These are phyloP conservation scores for Lacerta bilineata DNA, from an alignment of 2,797 vertebrate genomes.

Conservation along the genomic window DNA sequence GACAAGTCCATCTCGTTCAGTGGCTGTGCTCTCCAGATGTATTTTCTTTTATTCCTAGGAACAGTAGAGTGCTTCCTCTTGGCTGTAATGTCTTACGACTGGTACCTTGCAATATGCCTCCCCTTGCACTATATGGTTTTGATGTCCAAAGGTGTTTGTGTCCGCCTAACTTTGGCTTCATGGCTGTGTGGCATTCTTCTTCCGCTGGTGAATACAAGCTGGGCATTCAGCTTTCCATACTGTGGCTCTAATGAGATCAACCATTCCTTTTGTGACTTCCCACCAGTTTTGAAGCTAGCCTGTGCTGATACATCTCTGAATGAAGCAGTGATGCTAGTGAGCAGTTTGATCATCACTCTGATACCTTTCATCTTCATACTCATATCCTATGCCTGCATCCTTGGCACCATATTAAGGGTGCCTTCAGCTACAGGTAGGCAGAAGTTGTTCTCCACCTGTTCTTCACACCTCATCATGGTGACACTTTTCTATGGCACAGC, in stretches of 20 bases:
- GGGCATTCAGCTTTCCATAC: constrained; percentile 48
- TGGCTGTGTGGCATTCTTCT: constrained; percentile 58
- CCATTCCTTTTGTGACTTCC: constrained; percentile 65
- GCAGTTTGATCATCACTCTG: constrained; percentile 55
- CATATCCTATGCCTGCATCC: constrained; percentile 64
- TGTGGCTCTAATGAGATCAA: constrained; percentile 35
- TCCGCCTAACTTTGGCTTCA: constrained; percentile 35
- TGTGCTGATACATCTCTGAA: constrained; percentile 64
- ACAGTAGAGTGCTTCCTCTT: constrained; percentile 18
- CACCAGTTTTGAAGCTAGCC: constrained; percentile 66
- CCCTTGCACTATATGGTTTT: not conserved
- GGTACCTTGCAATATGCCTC: not conserved
- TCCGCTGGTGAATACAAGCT: constrained; percentile 56
- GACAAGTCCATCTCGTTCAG: constrained; percentile 1
- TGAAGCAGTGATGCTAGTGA: constrained; percentile 47
- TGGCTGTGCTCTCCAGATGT: constrained; percentile 1
- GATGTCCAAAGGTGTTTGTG: constrained; percentile 58
- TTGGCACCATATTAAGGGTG: constrained; percentile 60
- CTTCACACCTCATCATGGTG: constrained; percentile 67
- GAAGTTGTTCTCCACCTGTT: constrained; percentile 70
- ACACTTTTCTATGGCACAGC: constrained; percentile 68
- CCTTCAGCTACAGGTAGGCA: constrained; percentile 59
- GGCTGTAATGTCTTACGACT: constrained; percentile 14
- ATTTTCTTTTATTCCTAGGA: constrained; percentile 14
- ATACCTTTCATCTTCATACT: constrained; percentile 56